Conservation (phyloP, 2,888 invertebrate species). For the Lordiphosa andalusiaca region DNA sequence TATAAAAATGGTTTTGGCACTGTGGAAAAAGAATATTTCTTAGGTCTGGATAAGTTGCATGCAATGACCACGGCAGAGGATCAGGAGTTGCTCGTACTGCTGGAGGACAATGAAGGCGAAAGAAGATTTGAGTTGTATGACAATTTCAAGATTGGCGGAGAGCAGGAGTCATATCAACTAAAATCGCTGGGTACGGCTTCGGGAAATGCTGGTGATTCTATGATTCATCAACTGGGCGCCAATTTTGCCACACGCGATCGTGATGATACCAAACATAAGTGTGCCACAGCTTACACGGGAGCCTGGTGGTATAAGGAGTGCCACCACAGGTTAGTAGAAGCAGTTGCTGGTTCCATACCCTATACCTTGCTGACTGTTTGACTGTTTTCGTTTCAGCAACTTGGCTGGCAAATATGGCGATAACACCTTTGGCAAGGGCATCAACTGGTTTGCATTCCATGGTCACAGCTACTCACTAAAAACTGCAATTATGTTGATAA, state of each 20-base stretch:
- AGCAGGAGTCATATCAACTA: conserved; percentile 19
- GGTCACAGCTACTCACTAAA: conserved; percentile 26
- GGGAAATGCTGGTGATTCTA: conserved; percentile 32
- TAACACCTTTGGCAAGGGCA: conserved; percentile 22
- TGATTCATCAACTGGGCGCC: conserved; percentile 29
- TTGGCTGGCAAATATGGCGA: conserved; percentile 38
- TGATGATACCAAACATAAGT: conserved; percentile 16
- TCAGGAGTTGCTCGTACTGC: conserved; percentile 32
- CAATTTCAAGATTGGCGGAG: conserved; percentile 26
- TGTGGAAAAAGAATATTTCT: conserved; percentile 36
- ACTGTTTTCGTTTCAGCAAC: conserved; percentile 10
- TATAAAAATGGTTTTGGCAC: conserved; percentile 42
- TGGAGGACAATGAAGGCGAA: conserved; percentile 20
- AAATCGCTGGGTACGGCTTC: conserved; percentile 24
- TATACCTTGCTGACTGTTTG: not conserved
- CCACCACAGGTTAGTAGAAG: conserved; percentile 23
- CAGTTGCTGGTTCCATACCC: too few species aligned
- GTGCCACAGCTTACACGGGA: conserved; percentile 17
- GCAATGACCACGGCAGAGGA: conserved; percentile 19
- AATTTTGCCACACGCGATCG: conserved; percentile 33
- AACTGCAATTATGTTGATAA: conserved; percentile 35
- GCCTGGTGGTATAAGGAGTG: conserved; percentile 44
- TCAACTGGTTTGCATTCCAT: conserved; percentile 27
- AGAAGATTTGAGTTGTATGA: conserved; percentile 22
- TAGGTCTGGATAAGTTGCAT: conserved; percentile 41